These are phyloP conservation scores for Linurgus olivaceus DNA, from an alignment of 2,797 vertebrate species.

Conservation along the genomic window DNA sequence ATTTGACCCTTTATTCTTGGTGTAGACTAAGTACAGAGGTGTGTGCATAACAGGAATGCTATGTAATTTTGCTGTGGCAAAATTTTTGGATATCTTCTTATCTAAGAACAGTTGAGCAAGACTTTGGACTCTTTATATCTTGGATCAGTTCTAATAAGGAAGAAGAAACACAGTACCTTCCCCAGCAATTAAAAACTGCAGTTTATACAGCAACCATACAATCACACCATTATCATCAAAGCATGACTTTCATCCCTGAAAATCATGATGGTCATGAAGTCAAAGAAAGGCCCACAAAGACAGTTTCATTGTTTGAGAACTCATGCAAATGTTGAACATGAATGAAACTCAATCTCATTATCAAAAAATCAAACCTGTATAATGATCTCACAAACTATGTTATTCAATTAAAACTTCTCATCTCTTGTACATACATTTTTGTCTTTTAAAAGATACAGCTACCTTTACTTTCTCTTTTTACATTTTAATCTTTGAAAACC, in stretches of 20 bases:
- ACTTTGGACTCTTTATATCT: background rate
- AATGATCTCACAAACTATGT: background rate
- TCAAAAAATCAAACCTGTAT: conserved; percentile 37
- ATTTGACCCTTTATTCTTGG: background rate
- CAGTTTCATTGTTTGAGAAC: conserved; percentile 45
- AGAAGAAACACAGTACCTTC: conserved; percentile 24
- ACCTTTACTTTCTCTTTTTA: background rate
- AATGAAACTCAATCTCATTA: conserved; percentile 24
- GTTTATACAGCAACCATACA: background rate
- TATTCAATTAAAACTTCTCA: conserved; percentile 22
- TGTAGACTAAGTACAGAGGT: background rate
- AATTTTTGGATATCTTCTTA: background rate
- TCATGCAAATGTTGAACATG: conserved; percentile 15
- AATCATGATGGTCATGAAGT: background rate
- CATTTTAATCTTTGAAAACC: conserved; percentile 34
- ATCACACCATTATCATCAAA: conserved; percentile 17
- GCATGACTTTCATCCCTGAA: background rate
- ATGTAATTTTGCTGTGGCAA: background rate
- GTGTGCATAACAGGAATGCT: background rate
- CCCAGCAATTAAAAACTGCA: background rate
- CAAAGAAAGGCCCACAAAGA: conserved; percentile 43
- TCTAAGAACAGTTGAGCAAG: conserved; percentile 6
- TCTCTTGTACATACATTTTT: background rate
- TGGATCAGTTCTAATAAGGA: background rate
- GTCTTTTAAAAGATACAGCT: background rate